Evolutionary conservation across 2,113 vertebrate species (phyloP), one percentile per base, ranked within the genome.

Genomic region (Myrmophylax atrothorax): DNA sequence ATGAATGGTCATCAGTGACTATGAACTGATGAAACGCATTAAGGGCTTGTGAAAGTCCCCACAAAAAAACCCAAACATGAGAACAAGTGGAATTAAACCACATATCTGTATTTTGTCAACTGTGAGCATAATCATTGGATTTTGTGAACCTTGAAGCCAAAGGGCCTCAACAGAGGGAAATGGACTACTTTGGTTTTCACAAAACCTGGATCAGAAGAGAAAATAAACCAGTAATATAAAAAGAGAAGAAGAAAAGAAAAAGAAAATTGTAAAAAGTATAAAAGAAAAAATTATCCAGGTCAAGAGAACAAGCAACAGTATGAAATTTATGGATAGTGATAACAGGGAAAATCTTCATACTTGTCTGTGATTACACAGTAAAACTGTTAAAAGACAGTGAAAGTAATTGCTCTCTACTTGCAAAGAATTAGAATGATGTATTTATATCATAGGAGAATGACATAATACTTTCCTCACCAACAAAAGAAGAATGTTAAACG

Each of bases 361-460:
- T 59, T 80, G 23, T 15, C 2, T 1, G n/a, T 58, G 37, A 38
- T 70, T 37, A 91, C 37, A 87, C 18, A 78, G 33, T n/a, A 75
- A 89, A 90, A 46, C 8, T 2, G 5, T 26, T 75, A 55, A n/a
- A 92, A 59, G 55, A 66, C 46, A 68, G 33, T 91, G 26, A 24
- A 93, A 88, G 12, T 31, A 86, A 84, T 12, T 90, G 67, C 70
- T 80, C 37, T 90, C n/a, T 37, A 68, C 37, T 89, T 84, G 86
- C 72, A 95, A 94, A 90, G 28, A 90, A 80, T 73, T 49, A 81
- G 52, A 86, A 87, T 28, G 4, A 77, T 77, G 49, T 26, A 58
- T 85, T 92, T 68, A 52, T 87, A 80, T 77, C 50, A 86, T 6
- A 94, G 35, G 42, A 89, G 52, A 94, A 93, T 96, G 91, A 95